These are phyloP conservation scores for Mantis religiosa DNA, from an alignment of 2,888 invertebrate genomes.

Conservation along the genomic window DNA sequence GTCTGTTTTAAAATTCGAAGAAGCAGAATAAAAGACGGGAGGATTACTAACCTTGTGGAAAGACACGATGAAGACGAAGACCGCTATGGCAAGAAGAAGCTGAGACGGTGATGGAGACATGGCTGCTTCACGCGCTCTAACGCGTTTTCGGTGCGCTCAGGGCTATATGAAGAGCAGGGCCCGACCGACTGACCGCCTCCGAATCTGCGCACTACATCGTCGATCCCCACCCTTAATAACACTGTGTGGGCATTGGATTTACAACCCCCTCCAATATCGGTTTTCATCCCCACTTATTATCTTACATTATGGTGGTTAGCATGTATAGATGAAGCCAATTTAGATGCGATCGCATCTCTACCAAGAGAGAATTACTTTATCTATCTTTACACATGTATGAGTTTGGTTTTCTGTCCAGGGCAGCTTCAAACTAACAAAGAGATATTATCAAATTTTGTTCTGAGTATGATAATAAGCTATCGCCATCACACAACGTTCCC, in stretches of 20 bases:
- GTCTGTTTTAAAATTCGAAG: no score
- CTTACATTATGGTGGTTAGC: neutral
- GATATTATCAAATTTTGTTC: neutral
- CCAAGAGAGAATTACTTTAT: neutral
- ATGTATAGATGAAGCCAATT: neutral
- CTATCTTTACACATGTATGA: neutral
- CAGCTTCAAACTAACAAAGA: neutral
- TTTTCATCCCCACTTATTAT: neutral
- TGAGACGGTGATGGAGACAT: neutral
- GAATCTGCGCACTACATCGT: neutral
- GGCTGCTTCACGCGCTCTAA: neutral
- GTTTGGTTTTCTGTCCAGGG: neutral
- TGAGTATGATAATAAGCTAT: no score
- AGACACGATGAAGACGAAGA: neutral
- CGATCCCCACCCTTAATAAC: neutral
- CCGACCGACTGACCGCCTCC: neutral
- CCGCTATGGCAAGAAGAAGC: neutral
- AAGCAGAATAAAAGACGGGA: no score
- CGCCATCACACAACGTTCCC: no score
- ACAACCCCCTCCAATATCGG: neutral
- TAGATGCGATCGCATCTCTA: neutral
- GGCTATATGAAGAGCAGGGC: neutral
- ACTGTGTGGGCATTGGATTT: neutral
- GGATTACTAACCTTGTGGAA: neutral
- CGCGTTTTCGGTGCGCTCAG: neutral